phyloP scores from a whole-genome alignment of 2,888 invertebrate genomes.

The Ormyrus pomaceus region DNA sequence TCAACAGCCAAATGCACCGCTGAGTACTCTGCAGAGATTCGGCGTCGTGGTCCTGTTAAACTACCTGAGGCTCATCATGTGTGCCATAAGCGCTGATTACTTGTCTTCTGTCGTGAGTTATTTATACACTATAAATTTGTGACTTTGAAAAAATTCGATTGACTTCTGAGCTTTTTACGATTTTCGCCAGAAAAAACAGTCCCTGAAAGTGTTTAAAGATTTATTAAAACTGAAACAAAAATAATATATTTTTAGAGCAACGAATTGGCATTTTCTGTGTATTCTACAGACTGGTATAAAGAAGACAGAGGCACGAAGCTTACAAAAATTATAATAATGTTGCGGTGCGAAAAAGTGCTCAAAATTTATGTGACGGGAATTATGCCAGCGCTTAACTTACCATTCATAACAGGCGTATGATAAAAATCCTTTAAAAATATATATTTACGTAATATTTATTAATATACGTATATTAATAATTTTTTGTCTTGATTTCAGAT shows the following conservation, averaged over 20 bases:
- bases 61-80: conserved; percentile 34
- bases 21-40: conserved; percentile 24
- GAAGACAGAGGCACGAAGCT: not conserved
- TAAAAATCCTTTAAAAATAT: too few relatives aligned
- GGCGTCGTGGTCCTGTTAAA: conserved; percentile 31
- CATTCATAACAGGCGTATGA: conserved; percentile 39
- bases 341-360: conserved; percentile 31
- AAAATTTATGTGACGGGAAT: conserved; percentile 34
- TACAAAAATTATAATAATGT: conserved; percentile 35
- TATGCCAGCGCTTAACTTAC: conserved; percentile 21
- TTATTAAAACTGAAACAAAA: not conserved
- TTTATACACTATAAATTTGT: not conserved
- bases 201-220: not conserved
- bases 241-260: conserved; percentile 20
- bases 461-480: not conserved
- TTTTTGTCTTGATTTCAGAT: conserved; percentile 13
- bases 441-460: too few relatives aligned
- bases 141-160: not conserved
- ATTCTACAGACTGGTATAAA: conserved; percentile 20
- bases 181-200: too few relatives aligned
- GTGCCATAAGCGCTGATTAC: conserved; percentile 24
- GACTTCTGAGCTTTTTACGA: too few relatives aligned
- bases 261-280: conserved; percentile 11
- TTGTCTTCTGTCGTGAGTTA: conserved; percentile 24
- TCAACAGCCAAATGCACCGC: conserved; percentile 15